These are phyloP conservation scores for Notamacropus eugenii DNA, from an alignment of 2,797 vertebrate species.

Conservation along the genomic window DNA sequence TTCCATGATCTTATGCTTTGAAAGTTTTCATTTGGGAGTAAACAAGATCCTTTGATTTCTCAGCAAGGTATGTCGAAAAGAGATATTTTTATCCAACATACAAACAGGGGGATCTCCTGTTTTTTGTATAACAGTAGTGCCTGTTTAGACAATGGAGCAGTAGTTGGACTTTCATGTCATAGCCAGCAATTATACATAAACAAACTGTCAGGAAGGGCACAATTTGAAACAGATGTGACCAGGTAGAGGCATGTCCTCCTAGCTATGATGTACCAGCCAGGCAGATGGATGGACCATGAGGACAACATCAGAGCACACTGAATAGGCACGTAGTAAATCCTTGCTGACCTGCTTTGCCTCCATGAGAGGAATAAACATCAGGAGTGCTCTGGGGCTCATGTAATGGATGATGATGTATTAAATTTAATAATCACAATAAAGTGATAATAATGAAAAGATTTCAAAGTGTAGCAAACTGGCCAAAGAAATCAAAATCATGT, in stretches of 20 bases:
- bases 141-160: conserved; percentile 35
- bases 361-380: rapidly evolving
- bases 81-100: rapidly evolving
- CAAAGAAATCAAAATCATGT: conserved; percentile 8
- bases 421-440: background rate
- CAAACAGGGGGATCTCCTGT: conserved; percentile 29
- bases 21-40: conserved; percentile 27
- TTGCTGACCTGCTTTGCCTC: background rate
- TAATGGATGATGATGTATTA: background rate
- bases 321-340: background rate
- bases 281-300: rapidly evolving
- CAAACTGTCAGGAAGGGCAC: background rate
- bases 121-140: conserved; percentile 39
- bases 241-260: background rate
- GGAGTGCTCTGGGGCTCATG: background rate
- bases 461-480: background rate
- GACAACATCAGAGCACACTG: rapidly evolving
- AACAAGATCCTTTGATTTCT: conserved; percentile 16
- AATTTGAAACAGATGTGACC: conserved; percentile 59
- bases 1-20: background rate
- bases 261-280: rapidly evolving
- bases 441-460: background rate
- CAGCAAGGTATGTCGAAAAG: background rate
- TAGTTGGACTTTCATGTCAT: conserved; percentile 43
- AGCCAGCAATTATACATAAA: conserved; percentile 61